phyloP scores from a whole-genome alignment of 2,113 vertebrate genomes.

The Euleptes europaea region DNA sequence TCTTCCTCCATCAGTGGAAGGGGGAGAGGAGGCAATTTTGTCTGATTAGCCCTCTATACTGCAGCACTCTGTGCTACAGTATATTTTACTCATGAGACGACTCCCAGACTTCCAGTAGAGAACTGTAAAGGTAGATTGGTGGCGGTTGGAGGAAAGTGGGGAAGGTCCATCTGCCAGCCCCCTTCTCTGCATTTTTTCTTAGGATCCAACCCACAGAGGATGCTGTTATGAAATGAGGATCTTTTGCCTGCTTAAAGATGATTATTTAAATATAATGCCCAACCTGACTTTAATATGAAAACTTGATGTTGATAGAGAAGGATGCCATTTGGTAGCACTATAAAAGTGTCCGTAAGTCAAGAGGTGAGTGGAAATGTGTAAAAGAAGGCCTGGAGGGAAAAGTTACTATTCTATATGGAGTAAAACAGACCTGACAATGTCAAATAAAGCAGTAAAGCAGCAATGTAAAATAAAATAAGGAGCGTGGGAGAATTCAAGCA shows the following conservation, averaged over 20 bases:
- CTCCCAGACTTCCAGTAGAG: too few relatives aligned
- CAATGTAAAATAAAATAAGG: not conserved
- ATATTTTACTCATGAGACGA: too few relatives aligned
- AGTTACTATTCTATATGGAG: slow-evolving; percentile 1
- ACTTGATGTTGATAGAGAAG: not conserved
- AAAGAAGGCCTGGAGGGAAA: slow-evolving; percentile 1
- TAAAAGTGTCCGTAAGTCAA: not conserved
- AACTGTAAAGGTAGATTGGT: too few relatives aligned
- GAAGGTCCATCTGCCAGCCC: too few relatives aligned
- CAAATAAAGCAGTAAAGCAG: not conserved
- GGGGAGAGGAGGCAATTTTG: too few relatives aligned
- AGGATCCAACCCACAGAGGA: too few relatives aligned
- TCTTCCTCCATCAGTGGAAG: too few relatives aligned
- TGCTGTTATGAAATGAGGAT: slow-evolving; percentile 13
- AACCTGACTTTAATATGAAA: not conserved
- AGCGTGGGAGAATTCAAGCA: not conserved
- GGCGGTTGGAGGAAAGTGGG: too few relatives aligned
- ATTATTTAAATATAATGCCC: slow-evolving; percentile 5
- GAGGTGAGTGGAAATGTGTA: not conserved
- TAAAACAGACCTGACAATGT: not conserved
- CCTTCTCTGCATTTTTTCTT: too few relatives aligned
- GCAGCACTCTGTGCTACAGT: too few relatives aligned
- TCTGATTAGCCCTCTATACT: too few relatives aligned
- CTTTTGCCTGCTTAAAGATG: slow-evolving; percentile 16
- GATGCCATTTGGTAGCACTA: not conserved